Percentiles rank a stretch among this genome's conserved stretches.
These are phyloP conservation scores for Enteromius viviparus DNA, from an alignment of 2,797 vertebrate genomes.

Conservation along the genomic window DNA sequence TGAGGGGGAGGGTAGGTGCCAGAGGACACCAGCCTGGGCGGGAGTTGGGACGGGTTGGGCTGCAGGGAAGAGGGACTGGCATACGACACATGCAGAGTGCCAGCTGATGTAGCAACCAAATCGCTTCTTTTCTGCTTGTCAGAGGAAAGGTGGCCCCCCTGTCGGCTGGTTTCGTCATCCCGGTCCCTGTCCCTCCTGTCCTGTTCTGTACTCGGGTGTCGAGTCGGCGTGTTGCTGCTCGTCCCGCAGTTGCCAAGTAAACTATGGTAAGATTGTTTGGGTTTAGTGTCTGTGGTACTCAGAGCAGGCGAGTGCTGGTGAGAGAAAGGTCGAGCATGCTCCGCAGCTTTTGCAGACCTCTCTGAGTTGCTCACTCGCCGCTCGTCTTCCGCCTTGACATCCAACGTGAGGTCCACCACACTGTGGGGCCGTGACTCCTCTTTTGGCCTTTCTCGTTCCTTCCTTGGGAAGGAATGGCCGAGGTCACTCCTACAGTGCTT, in stretches of 20 bases:
- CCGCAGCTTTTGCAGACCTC: constrained; percentile 67
- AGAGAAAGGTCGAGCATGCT: constrained; percentile 74
- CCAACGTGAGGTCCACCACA: constrained; percentile 89
- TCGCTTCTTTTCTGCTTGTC: constrained; percentile 83
- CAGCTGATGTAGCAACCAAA: constrained; percentile 72
- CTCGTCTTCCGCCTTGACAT: constrained; percentile 77
- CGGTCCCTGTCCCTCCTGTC: constrained; percentile 65
- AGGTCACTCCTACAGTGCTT: constrained; percentile 72
- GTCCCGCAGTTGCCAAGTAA: constrained; percentile 77
- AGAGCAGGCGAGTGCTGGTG: constrained; percentile 68
- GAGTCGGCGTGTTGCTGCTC: constrained; percentile 37
- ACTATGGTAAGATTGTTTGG: constrained; percentile 74
- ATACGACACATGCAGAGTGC: constrained; percentile 80
- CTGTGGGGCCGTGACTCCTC: constrained; percentile 83
- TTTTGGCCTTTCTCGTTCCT: constrained; percentile 76
- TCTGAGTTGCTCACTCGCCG: constrained; percentile 71
- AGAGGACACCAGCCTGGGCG: constrained; percentile 64
- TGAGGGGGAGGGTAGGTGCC: constrained; percentile 76
- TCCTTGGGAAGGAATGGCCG: constrained; percentile 77
- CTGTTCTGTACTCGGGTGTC: constrained; percentile 61
- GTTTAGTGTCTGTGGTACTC: constrained; percentile 72
- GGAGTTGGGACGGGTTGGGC: constrained; percentile 66
- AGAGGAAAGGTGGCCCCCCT: constrained; percentile 64
- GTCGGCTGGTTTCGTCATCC: constrained; percentile 79
- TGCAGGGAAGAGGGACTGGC: constrained; percentile 83